Base-by-base conservation (phyloP, 2,113 vertebrate species). In the Pelvicachromis taeniatus region DNA sequence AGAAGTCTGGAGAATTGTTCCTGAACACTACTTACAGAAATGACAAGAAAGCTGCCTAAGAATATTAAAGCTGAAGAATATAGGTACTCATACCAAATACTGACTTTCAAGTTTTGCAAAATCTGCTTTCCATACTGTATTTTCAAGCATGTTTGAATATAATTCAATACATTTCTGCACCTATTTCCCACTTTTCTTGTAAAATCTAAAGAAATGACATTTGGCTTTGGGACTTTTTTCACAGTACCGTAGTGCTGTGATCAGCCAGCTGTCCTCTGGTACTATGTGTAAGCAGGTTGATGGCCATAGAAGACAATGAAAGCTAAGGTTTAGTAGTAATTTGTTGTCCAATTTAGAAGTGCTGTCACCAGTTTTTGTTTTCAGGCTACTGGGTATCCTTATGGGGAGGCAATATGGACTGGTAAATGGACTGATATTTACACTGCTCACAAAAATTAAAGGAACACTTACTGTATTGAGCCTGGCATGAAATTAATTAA, bases 281-380 rank as follows among this genome's bases (percentile, higher is more conserved):
- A 16, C 21, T 5, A 45, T 0, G 13, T 45, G 38, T 26, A 23
- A 68, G n/a, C 38, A 45, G 0, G 0, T 10, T 3, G 5, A 45
- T 45, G 65, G 11, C 68, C 23, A 45, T 45, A 21, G 38, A 48
- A 73, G 40, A 73, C 29, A 29, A 70, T 45, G 68, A 13, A 23
- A 73, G 21, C 40, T 0, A 29, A 29, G 1, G 2, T 7, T 6
- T 73, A 70, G 63, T 45, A 14, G 61, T 40, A 45, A 17, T 70
- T 70, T 48, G 3, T 48, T 45, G 45, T 70, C 13, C 5, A 48
- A 45, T 45, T 48, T 73, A 48, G 23, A 73, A 48, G 68, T 73
- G 23, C 42, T 29, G 40, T 19, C 19, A 3, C 50, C 17, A 4
- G 16, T 19, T 73, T 7, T 75, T 50, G 23, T 75, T 19, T 75